Base-by-base conservation (phyloP, 64 coral and sea anemone species). In the Dendrophyllia cribrosa region DNA sequence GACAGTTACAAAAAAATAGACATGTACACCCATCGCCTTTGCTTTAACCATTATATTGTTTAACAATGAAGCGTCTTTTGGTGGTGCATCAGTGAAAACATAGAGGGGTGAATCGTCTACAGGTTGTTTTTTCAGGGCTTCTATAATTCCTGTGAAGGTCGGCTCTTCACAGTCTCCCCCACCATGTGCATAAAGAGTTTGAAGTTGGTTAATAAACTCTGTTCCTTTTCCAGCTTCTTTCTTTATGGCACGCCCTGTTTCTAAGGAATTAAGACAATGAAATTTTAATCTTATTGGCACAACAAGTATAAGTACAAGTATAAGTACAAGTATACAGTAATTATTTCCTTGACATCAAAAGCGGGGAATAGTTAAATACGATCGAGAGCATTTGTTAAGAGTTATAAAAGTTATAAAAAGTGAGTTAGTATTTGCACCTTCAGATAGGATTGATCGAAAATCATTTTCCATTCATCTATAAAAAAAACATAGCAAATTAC, bases 81-180 rank as follows among this genome's bases (percentile, higher is more conserved):
- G 80, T 22, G 78, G 65, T 6, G 95, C 95, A 74, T 97, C 95
- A 51, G 95, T 97, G 66, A 97, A 97, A 8, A 97, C 95, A 43
- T 97, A 97, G 66, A 97, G 69, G 5, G 95, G 95, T 14, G 95
- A 97, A 25, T 70, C 76, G 6, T 9, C 26, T 5, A 76, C n/a
- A 14, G 95, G 86, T 0, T 71, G 64, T 6, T 43, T 66, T 59
- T 87, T 77, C 3, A 96, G 84, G 20, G 95, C 95, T 49, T 93
- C 61, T 4, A 58, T 78, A 45, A 96, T 96, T 69, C 89, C 94
- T 16, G 60, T 61, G 17, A 96, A 92, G 4, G 94, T 46, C 53
- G 92, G 14, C n/a, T 96, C 94, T 0, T 46, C 43, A 70, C 95
- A 96, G 34, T 96, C 95, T 11, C 87, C 90, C 66, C 95, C 95